phyloP scores from a whole-genome alignment of 2,888 invertebrate species.

The Poecilus cupreus region DNA sequence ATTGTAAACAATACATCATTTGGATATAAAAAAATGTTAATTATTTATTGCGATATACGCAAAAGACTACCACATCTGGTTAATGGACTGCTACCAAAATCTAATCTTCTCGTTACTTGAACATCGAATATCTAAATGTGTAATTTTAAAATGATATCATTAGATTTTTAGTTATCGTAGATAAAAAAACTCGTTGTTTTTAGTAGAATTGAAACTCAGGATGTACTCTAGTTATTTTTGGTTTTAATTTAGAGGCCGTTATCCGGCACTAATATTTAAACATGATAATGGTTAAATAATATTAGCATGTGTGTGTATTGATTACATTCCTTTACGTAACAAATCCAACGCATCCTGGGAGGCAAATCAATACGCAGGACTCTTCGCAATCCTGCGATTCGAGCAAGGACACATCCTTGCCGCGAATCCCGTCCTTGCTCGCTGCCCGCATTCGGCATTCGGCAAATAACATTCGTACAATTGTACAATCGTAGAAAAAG shows the following conservation, averaged over 20 bases:
- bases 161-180: neutral
- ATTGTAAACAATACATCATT: too few species aligned
- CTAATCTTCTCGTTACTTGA: neutral
- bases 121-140: neutral
- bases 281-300: neutral
- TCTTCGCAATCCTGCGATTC: constrained; percentile 13
- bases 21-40: too few species aligned
- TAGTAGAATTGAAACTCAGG: too few species aligned
- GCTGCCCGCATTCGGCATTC: too few species aligned
- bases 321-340: neutral
- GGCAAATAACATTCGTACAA: constrained; percentile 55
- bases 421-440: constrained; percentile 13
- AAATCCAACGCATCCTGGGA: neutral
- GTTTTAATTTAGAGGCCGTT: neutral
- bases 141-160: neutral
- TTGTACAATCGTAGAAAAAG: constrained; percentile 45
- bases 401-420: constrained; percentile 47
- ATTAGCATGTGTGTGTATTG: neutral
- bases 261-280: neutral
- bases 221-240: neutral
- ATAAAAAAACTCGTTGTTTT: too few species aligned
- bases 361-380: constrained; percentile 38
- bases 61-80: neutral
- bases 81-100: neutral
- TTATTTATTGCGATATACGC: too few species aligned